Conservation (phyloP, 1,140 invertebrate genomes). For the Drosophila sechellia region DNA sequence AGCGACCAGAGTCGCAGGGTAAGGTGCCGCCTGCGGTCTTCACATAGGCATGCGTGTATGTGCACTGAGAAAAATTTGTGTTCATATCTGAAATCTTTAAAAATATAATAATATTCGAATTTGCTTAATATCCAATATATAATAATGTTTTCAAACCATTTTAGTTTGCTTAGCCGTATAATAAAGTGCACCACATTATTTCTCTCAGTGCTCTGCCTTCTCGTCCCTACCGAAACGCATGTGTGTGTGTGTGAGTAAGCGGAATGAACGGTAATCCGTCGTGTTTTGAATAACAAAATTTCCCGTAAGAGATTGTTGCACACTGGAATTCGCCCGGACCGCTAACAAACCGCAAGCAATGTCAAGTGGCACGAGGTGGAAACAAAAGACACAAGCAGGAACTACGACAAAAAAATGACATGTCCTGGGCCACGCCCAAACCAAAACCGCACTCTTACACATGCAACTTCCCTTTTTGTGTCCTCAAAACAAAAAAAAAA, state of each 20-base stretch:
- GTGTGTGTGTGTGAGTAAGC: slow-evolving; percentile 61
- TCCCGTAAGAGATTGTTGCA: slow-evolving; percentile 71
- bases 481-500: slow-evolving; percentile 4
- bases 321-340: slow-evolving; percentile 66
- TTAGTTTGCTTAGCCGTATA: neutral
- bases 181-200: neutral
- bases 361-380: slow-evolving; percentile 69
- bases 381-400: slow-evolving; percentile 61
- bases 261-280: slow-evolving; percentile 82
- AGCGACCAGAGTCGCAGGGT: slow-evolving; percentile 38
- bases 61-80: slow-evolving; percentile 3
- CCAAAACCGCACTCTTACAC: slow-evolving; percentile 35
- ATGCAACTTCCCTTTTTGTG: slow-evolving; percentile 44
- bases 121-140: neutral
- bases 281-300: slow-evolving; percentile 83
- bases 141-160: neutral
- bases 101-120: too few relatives aligned
- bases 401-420: slow-evolving; percentile 40
- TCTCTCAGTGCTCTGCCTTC: neutral
- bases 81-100: too few relatives aligned
- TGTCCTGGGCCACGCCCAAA: slow-evolving; percentile 61
- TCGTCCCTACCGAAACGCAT: slow-evolving; percentile 1
- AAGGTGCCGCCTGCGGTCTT: slow-evolving; percentile 65
- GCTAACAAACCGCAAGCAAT: slow-evolving; percentile 80
- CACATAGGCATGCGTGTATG: slow-evolving; percentile 35